Conservation (phyloP, 1,140 invertebrate species). For the Ceratitis capitata region DNA sequence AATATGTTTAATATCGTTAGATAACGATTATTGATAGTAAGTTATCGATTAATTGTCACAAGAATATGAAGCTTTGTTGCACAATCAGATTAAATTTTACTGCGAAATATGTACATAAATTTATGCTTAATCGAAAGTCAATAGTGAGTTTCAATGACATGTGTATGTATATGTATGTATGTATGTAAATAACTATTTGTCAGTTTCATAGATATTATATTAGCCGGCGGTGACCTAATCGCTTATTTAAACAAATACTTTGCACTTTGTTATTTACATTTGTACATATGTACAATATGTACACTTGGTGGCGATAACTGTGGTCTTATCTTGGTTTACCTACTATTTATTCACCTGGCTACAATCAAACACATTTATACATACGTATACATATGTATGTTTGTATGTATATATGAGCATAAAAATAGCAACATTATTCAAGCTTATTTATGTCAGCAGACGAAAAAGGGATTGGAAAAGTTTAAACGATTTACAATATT, state of each 20-base stretch:
- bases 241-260: neutral
- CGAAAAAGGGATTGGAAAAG: no score
- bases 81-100: neutral
- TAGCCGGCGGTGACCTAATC: neutral
- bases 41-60: neutral
- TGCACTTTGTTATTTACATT: neutral
- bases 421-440: no score
- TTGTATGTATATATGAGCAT: no score
- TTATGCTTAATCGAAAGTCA: neutral
- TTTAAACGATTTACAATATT: no score
- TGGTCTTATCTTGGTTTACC: neutral
- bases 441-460: no score
- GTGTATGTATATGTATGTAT: neutral
- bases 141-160: neutral
- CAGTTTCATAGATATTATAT: neutral
- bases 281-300: no score
- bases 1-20: no score
- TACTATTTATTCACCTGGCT: neutral
- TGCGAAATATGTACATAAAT: neutral
- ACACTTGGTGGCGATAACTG: neutral
- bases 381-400: neutral
- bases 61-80: neutral
- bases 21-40: neutral
- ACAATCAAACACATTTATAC: neutral
- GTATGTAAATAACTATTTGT: neutral